Base-by-base conservation (phyloP, 2,797 vertebrate species). In the Garrulus glandarius region DNA sequence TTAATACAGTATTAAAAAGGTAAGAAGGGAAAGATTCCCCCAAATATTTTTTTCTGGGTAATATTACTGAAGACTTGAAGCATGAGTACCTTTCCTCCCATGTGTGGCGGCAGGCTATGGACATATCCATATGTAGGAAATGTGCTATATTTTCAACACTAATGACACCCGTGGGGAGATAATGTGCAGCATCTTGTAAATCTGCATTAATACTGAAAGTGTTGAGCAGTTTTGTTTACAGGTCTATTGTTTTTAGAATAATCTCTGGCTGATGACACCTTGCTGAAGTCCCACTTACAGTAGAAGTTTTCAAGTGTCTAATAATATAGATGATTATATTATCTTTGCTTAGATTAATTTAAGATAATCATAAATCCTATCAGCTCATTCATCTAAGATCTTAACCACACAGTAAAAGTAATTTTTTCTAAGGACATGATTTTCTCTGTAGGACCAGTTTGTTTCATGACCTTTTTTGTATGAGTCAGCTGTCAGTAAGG, bases 321-420 rank as follows among this genome's bases (percentile, higher is more conserved):
- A 81, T 92, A 87, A 86, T 92, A 95, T 26, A 69, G 68, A 71
- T 85, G 13, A 34, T 80, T 93, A 76, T 87, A 68, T 85, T 82
- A 71, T 92, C 44, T 91, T 59, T 1, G 12, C 32, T 86, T 83
- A 75, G 32, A 92, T 80, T 72, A 91, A 92, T 91, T 94, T 56
- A 92, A 67, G 52, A 50, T 39, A 72, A 64, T n/a, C 50, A 50
- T 79, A 94, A 96, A 94, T 91, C 53, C 71, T 61, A 64, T 56
- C 43, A 91, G 9, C 34, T 95, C 60, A 65, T 64, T 95, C 53
- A 59, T 89, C 19, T 61, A 67, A 87, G 82, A 60, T 75, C 59
- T 95, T 92, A 95, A 81, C 4, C 9, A 67, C 1, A 7, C 13
- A 85, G 29, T 11, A 84, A 75, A 89, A 90, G 23, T 52, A 96